Percentiles rank a stretch among this genome's conserved stretches.
These are phyloP conservation scores for Pteruthius melanotis DNA, from an alignment of 2,113 vertebrate species.

Conservation along the genomic window DNA sequence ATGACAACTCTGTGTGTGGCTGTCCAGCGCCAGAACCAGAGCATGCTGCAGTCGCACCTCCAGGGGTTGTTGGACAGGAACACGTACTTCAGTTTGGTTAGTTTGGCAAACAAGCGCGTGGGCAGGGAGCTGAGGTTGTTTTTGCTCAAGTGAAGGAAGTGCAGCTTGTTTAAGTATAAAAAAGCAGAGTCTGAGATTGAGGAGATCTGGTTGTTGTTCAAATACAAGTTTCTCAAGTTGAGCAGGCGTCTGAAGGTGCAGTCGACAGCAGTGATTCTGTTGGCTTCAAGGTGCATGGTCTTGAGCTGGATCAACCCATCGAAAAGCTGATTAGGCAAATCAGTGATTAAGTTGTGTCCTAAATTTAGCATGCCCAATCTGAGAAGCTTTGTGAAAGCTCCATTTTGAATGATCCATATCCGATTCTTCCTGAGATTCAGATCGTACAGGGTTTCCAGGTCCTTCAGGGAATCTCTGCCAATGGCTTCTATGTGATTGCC, in stretches of 20 bases:
- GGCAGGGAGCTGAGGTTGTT: conserved; percentile 64
- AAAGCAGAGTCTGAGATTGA: conserved; percentile 35
- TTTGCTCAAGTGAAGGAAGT: conserved; percentile 60
- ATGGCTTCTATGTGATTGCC: conserved; percentile 66
- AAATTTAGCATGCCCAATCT: conserved; percentile 64
- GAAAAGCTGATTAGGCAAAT: conserved; percentile 73
- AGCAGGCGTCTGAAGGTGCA: conserved; percentile 50
- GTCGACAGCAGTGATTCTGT: conserved; percentile 31
- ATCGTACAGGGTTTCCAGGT: conserved; percentile 5
- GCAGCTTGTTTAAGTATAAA: conserved; percentile 6
- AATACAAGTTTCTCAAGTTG: conserved; percentile 57
- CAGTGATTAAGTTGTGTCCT: conserved; percentile 62
- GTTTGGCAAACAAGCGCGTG: background rate
- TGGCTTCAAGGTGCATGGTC: conserved; percentile 67
- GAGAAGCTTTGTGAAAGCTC: conserved; percentile 59
- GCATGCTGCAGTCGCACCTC: conserved; percentile 42
- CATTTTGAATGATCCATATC: conserved; percentile 62
- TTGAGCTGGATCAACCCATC: conserved; percentile 44
- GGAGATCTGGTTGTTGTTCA: conserved; percentile 67
- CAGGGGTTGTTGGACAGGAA: conserved; percentile 64
- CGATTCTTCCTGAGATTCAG: conserved; percentile 68
- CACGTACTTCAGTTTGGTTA: background rate
- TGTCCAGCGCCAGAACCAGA: conserved; percentile 14
- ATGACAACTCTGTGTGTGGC: background rate
- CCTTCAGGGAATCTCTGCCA: conserved; percentile 61